A percentile compares a stretch with the other conserved stretches of the same genome.
Evolutionary conservation across 2,888 invertebrate species (phyloP).

Genomic region (Tyria jacobaeae): DNA sequence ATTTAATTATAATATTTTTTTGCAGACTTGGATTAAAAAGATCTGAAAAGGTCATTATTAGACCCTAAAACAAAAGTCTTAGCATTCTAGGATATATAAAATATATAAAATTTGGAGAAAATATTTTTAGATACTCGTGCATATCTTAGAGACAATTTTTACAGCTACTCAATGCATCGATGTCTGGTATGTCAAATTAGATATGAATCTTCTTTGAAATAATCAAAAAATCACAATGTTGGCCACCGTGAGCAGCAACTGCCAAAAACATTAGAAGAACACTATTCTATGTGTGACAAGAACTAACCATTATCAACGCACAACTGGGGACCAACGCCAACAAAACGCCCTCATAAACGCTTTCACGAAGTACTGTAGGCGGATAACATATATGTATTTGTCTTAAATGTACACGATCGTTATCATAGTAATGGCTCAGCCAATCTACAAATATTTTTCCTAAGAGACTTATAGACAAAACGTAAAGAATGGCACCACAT

Average conservation of each 20-base stretch:
- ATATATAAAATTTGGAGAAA: conserved; percentile 62
- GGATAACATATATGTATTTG: conserved; percentile 73
- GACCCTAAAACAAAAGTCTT: conserved; percentile 75
- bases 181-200: conserved; percentile 72
- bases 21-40: conserved; percentile 53
- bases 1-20: conserved; percentile 42
- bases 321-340: conserved; percentile 42
- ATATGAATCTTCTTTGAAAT: conserved; percentile 69
- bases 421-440: conserved; percentile 66
- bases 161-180: conserved; percentile 71
- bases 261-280: conserved; percentile 69
- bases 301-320: conserved; percentile 65
- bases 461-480: conserved; percentile 63
- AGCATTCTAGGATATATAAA: conserved; percentile 74
- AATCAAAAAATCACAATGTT: conserved; percentile 77
- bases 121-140: conserved; percentile 66
- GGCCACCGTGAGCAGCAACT: conserved; percentile 69
- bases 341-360: conserved; percentile 56
- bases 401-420: conserved; percentile 74
- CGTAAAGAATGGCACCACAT: conserved; percentile 64
- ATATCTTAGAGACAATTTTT: conserved; percentile 67
- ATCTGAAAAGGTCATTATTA: conserved; percentile 67
- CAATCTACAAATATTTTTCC: conserved; percentile 64
- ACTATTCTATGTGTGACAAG: conserved; percentile 72
- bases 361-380: conserved; percentile 72